Evolutionary conservation across 2,797 vertebrate species (phyloP), one percentile per base, ranked within the genome.

Genomic region (Urosaurus nigricauda): DNA sequence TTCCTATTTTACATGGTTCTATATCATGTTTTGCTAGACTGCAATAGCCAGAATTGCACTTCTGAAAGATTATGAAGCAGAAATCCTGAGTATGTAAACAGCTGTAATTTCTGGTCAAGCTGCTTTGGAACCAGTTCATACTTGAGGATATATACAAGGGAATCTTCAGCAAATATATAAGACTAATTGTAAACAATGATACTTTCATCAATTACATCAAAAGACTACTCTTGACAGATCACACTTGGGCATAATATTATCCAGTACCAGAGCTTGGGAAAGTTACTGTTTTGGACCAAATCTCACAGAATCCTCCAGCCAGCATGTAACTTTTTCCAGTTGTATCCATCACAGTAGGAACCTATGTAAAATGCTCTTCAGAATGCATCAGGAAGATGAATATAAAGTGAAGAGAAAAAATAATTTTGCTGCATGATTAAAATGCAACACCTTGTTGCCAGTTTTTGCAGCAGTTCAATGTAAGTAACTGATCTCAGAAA

Each of bases 391-490:
- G 86, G 83, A 87, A 77, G 83, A 88, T 77, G 87, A 93, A 5
- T 29, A 47, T 19, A 63, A 0, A 8, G 63, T 47, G 89, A 90
- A 91, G 83, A 91, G 84, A 79, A 74, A 91, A 93, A 68, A 84
- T 90, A 83, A 92, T 85, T 40, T 89, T 51, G 79, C 47, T 93
- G 84, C 26, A 37, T n/a, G 53, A 51, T 87, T 92, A 94, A 74
- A 85, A 93, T 90, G 82, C 87, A 87, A 56, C 79, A 81, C 65
- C 65, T 93, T 88, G 88, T 88, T 88, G 81, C 85, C 92, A 87
- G 1, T 74, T 26, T 17, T 85, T 88, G 47, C n/a, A 83, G 89
- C 60, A 47, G 2, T 79, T 4, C 0, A 80, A 92, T 89, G 83
- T 1, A 74, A 91, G 81, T 90, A 88, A 93, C 85, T 71, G 29